These are phyloP conservation scores for Galeruca laticollis DNA, from an alignment of 2,888 invertebrate species.

Conservation along the genomic window DNA sequence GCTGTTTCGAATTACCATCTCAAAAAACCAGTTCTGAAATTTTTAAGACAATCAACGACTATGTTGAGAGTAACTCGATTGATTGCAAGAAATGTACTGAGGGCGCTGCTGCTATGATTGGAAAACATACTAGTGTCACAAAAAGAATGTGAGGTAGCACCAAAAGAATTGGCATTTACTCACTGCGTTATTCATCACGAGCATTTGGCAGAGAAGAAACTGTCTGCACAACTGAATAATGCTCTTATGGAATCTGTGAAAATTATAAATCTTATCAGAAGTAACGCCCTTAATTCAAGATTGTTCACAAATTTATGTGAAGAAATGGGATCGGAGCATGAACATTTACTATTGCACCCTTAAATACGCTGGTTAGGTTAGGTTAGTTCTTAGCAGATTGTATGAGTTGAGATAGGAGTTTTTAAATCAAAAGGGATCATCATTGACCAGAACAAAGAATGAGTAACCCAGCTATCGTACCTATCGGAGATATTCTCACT, in stretches of 20 bases:
- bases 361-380: too few species aligned
- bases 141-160: not conserved
- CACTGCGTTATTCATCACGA: not conserved
- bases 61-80: not conserved
- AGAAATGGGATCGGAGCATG: not conserved
- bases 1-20: not conserved
- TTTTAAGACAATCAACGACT: conserved; percentile 10
- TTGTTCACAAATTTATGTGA: not conserved
- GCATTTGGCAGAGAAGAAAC: not conserved
- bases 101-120: not conserved
- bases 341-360: not conserved
- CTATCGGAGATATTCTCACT: conserved; percentile 45
- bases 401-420: not conserved
- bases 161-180: not conserved
- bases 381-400: not conserved
- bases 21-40: conserved; percentile 12
- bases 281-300: not conserved
- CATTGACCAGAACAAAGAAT: not conserved
- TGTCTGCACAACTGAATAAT: too few species aligned
- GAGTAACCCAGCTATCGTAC: not conserved
- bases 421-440: too few species aligned
- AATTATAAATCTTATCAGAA: not conserved
- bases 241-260: too few species aligned
- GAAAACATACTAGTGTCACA: not conserved
- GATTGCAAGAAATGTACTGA: conserved; percentile 12